A percentile compares a stretch with the other conserved stretches of the same genome.
These are phyloP conservation scores for Calyptommatus sinebrachiatus DNA, from an alignment of 2,113 vertebrate genomes.

Conservation along the genomic window DNA sequence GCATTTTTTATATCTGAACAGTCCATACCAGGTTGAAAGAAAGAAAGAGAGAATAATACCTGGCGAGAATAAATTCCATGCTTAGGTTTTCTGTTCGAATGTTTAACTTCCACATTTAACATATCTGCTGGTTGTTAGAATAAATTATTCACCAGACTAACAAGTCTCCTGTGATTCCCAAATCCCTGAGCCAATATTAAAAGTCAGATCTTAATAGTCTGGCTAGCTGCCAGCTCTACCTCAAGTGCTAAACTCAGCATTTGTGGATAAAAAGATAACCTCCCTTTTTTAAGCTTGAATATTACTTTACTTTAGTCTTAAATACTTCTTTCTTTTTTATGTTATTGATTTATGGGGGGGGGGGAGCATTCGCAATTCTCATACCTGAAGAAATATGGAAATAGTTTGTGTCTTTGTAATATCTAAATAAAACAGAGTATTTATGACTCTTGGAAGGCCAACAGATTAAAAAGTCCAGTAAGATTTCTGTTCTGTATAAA, in stretches of 20 bases:
- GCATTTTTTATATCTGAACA: constrained; percentile 6
- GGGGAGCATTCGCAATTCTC: rapidly evolving
- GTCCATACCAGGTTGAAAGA: background rate
- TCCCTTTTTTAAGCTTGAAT: background rate
- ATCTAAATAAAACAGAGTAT: background rate
- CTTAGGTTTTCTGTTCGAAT: background rate
- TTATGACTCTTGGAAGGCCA: too few relatives aligned
- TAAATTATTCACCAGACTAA: constrained; percentile 8
- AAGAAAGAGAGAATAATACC: background rate
- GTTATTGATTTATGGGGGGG: too few relatives aligned
- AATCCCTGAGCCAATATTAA: constrained; percentile 10
- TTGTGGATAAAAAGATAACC: background rate
- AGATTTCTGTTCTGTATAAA: too few relatives aligned
- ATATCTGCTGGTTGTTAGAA: constrained; percentile 9
- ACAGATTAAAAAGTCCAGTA: too few relatives aligned
- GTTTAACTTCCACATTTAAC: background rate
- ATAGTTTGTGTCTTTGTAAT: background rate
- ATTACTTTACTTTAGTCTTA: background rate
- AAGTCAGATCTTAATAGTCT: constrained; percentile 12
- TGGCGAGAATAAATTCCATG: constrained; percentile 1
- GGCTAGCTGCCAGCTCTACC: background rate
- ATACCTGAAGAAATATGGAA: background rate
- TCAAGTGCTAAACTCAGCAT: constrained; percentile 14
- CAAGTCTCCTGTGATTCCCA: constrained; percentile 7
- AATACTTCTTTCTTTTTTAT: background rate